Evolutionary conservation across 2,113 vertebrate species (phyloP), one percentile per base, ranked within the genome.

Genomic region (Lophius piscatorius): DNA sequence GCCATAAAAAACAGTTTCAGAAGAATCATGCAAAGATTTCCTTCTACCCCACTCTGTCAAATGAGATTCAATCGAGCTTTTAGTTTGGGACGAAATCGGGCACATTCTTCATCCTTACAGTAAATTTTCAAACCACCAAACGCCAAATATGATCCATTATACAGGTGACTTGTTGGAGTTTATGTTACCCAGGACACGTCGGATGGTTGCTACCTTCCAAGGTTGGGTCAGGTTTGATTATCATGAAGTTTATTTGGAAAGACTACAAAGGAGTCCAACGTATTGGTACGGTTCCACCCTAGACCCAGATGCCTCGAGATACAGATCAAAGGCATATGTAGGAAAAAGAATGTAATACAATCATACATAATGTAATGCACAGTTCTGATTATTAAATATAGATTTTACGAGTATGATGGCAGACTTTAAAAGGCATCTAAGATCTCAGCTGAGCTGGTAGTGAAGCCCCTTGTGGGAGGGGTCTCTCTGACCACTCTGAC

Each of bases 191-290:
- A 10, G 20, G 36, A 29, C 11, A 39, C n/a, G n/a, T 59, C 16
- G 47, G 24, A 46, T 57, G 68, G 45, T 51, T 68, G 44, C 45
- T 59, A 23, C 40, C 58, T 42, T 63, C 65, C 13, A 48, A 46
- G 51, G 10, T 23, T 58, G 33, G 35, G 41, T 70, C 34, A 60
- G 16, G 39, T 76, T 73, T 63, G 63, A 69, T 70, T 67, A 73
- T 35, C 28, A n/a, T 74, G 60, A 59, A 60, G 18, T 65, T 46
- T 76, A 41, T 76, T 72, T 90, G 83, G 87, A 59, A 70, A 20
- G 36, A 65, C 29, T 56, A 60, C 14, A 80, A 68, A 81, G 66
- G 40, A 57, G 21, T 11, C n/a, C 28, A 59, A n/a, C 34, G 45
- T 59, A 60, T 69, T 71, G 48, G 10, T 26, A 49, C 48, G 36